These are phyloP conservation scores for Acrobasis consociella DNA, from an alignment of 2,888 invertebrate genomes.

Conservation along the genomic window DNA sequence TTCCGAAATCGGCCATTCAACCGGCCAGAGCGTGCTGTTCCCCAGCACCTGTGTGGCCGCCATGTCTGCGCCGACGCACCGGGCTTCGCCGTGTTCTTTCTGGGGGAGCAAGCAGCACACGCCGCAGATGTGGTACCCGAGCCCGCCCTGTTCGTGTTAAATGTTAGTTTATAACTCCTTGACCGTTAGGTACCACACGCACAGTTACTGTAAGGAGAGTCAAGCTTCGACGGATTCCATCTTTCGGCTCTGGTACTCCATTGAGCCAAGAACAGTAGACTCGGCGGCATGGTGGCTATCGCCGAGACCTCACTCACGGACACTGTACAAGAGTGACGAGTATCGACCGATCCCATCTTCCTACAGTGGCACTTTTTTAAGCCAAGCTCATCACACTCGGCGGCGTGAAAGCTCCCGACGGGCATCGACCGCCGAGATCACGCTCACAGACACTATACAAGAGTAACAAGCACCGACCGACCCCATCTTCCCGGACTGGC, in stretches of 20 bases:
- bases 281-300: too few species aligned
- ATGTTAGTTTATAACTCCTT: not conserved
- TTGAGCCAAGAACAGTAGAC: too few species aligned
- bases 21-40: slow-evolving; percentile 37
- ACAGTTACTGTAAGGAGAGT: too few species aligned
- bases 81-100: not conserved
- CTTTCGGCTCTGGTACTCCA: too few species aligned
- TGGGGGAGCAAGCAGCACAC: slow-evolving; percentile 53
- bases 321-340: not conserved
- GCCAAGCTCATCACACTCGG: slow-evolving; percentile 72
- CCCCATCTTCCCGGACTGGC: slow-evolving; percentile 55
- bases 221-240: too few species aligned
- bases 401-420: slow-evolving; percentile 70
- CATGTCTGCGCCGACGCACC: slow-evolving; percentile 57
- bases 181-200: too few species aligned
- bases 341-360: slow-evolving; percentile 38
- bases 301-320: too few species aligned
- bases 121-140: slow-evolving; percentile 49
- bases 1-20: slow-evolving; percentile 53
- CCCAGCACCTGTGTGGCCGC: slow-evolving; percentile 45
- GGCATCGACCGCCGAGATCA: slow-evolving; percentile 72
- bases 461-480: slow-evolving; percentile 31
- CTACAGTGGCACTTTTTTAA: slow-evolving; percentile 71
- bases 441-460: slow-evolving; percentile 51
- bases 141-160: slow-evolving; percentile 46